Conservation (phyloP, 1,140 invertebrate species). For the Rhynchophorus ferrugineus region DNA sequence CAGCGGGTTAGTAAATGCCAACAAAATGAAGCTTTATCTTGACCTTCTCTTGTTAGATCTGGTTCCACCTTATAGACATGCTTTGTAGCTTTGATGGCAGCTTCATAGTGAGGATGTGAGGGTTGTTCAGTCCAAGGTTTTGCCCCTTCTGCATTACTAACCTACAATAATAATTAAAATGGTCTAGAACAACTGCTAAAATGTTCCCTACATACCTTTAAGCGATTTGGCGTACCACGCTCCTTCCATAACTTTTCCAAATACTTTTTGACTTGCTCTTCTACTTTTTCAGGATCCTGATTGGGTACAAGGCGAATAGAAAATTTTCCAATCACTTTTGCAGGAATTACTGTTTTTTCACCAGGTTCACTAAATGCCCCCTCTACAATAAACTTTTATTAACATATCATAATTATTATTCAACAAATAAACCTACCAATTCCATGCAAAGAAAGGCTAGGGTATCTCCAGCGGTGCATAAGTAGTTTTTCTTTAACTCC, state of each 20-base stretch:
- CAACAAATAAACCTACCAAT: constrained; percentile 29
- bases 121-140: constrained; percentile 89
- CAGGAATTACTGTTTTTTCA: constrained; percentile 91
- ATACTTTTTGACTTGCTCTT: constrained; percentile 65
- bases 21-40: constrained; percentile 83
- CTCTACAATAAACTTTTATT: constrained; percentile 42
- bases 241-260: constrained; percentile 64
- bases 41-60: constrained; percentile 79
- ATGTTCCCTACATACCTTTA: constrained; percentile 70
- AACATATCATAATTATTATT: not conserved
- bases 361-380: constrained; percentile 90
- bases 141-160: constrained; percentile 66
- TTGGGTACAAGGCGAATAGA: constrained; percentile 91
- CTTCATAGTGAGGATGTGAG: constrained; percentile 84
- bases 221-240: constrained; percentile 76
- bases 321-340: constrained; percentile 93
- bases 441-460: constrained; percentile 85
- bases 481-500: constrained; percentile 69
- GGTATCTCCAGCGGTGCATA: constrained; percentile 88
- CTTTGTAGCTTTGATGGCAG: constrained; percentile 78
- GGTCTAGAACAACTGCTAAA: no score
- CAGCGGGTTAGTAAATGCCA: constrained; percentile 57
- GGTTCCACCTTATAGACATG: constrained; percentile 88
- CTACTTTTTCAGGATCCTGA: constrained; percentile 72
- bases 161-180: no score